Base-by-base conservation (phyloP, 2,888 invertebrate genomes). In the Drosophila histrio region DNA sequence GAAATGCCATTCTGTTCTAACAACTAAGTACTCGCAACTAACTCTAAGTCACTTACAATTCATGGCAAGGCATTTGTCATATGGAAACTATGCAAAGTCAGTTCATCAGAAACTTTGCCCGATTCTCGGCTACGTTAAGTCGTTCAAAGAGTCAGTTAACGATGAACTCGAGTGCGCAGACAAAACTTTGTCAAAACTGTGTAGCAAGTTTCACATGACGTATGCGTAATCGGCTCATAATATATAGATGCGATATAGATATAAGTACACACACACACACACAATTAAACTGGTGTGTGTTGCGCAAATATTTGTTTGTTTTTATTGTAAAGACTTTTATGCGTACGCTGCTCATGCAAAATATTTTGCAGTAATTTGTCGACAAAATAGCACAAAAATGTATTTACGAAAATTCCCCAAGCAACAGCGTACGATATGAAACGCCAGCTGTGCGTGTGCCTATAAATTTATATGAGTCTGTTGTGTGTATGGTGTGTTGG, bases 341-440 rank as follows among this genome's bases (percentile, higher is more conserved):
- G 81, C 73, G 65, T 58, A 71, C 41, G 21, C 57, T 56, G 61
- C 65, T 76, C 82, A 82, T 83, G 83, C 80, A 78, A 86, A 83
- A 80, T 86, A 86, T 83, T 86, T 86, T 78, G 74, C 66, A 78
- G 79, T 79, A 86, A 83, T 83, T 83, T 86, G 86, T 78, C 63
- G 61, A 57, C 66, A 75, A 63, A 68, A 58, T 63, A 64, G 53
- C 57, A 65, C 36, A 68, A 75, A 68, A 79, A 79, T 85, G 77
- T 83, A 85, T 84, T 85, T 79, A 79, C 77, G 52, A 57, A 70
- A 77, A 76, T 79, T 79, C 71, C 76, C 73, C 66, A 70, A 71
- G 66, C 66, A 49, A 63, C 61, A 44, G 57, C 63, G 34, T 19
- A 30, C 39, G 26, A 8, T 26, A 26, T 44, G 13, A 34, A 38